Base-by-base conservation (phyloP, 2,888 invertebrate species). In the Leptinotarsa peninsularis region DNA sequence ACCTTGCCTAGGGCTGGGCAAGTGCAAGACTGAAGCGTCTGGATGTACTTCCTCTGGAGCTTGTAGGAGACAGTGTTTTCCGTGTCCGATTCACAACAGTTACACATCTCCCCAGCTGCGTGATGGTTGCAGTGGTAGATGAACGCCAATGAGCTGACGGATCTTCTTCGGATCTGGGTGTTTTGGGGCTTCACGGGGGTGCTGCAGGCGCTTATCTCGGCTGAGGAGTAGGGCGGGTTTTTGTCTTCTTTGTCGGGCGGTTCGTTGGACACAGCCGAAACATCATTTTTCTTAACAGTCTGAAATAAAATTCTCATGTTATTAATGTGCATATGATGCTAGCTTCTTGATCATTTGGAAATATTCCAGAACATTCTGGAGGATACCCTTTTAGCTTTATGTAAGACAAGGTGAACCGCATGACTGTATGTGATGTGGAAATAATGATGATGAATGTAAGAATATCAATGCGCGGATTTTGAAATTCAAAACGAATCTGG, bases 51-150 rank as follows among this genome's bases (percentile, higher is more conserved):
- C 80, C 88, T 88, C 77, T 88, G 88, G 67, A 89, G 82, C 80
- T 87, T 87, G 73, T 88, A 88, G 14, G 88, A 88, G 18, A 88
- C 86, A 18, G 87, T 86, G 77, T 88, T 88, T 83, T 88, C 87
- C 49, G 86, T 86, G 76, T 89, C 88, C 13, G 88, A 86, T 80
- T 89, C 89, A 84, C 87, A 88, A 79, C 89, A 89, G 78, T 88
- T 88, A 82, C 89, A 89, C 75, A 88, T 82, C 77, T 88, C 88
- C 15, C 89, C 89, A 23, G 88, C 88, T 15, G 89, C 88, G 78
- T 89, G 88, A 81, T 89, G 88, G 80, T 87, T 89, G 84, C 89
- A 89, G 80, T 89, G 89, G 79, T 88, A 89, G 76, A 89, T 89
- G 82, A 86, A 89, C 1, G 89, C 89, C 76, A 87, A 84, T 15